Base-by-base conservation (phyloP, 2,888 invertebrate genomes). In the Pterostichus niger region DNA sequence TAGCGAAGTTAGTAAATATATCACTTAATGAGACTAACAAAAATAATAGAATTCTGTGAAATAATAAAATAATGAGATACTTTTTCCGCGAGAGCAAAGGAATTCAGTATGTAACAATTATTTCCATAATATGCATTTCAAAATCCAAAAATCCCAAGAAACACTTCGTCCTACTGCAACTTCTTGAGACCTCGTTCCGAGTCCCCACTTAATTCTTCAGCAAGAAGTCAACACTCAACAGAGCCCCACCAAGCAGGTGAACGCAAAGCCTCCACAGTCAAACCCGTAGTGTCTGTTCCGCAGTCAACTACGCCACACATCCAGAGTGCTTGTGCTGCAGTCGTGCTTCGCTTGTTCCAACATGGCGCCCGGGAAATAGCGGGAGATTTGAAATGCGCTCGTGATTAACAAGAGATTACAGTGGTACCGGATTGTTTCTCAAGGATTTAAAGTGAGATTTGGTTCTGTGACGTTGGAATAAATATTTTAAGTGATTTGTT, bases 401-500 rank as follows among this genome's bases (percentile, higher is more conserved):
- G 68, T 44, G 68, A 17, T 64, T 13, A n/a, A 13, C 6, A 9
- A 11, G 17, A 35, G 13, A 13, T 64, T 40, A 33, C 11, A 64
- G 40, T 64, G 64, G 13, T 7, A 64, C 13, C 15, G 40, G 31
- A 35, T 2, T 9, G 64, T 13, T 46, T 46, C 46, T 11, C 17
- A 31, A 52, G 52, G 49, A 75, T 75, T 52, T 52, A 33, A n/a
- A 75, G 49, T 75, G 75, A 49, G 33, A 71, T 71, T 49, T 31
- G 13, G 75, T 75, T 64, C 15, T 75, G 75, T 75, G 75, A 33
- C 5, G 31, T 11, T 75, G 15, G 33, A 15, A 52, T 49, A 31
- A 46, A 52, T 75, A 75, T 49, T 75, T 33, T 35, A 83, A 73
- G 78, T 40, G 40, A 7, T 40, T 40, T 83, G 71, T 54, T 46